Evolutionary conservation across 2,797 vertebrate genomes (phyloP).

Genomic region (Botia almorhae): DNA sequence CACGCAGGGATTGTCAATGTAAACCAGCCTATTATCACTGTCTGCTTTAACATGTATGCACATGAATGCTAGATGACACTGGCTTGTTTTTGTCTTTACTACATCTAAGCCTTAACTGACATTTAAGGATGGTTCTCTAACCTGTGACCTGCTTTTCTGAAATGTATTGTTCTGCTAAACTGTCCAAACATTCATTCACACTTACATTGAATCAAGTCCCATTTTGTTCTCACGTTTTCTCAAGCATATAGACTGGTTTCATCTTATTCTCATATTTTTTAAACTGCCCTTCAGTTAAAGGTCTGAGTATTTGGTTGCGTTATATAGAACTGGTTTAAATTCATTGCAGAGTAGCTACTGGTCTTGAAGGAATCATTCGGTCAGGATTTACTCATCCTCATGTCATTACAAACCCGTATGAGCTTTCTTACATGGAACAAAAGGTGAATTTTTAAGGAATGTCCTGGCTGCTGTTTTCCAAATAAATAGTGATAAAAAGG

Average conservation of each 20-base stretch:
- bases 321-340: not conserved
- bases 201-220: too few relatives aligned
- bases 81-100: conserved; percentile 3
- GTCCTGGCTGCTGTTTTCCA: not conserved
- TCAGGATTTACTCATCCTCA: not conserved
- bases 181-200: too few relatives aligned
- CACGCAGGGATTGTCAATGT: not conserved
- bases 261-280: not conserved
- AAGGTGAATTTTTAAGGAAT: not conserved
- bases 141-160: conserved; percentile 3
- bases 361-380: not conserved
- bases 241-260: not conserved
- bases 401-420: not conserved
- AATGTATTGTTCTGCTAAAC: not conserved
- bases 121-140: conserved; percentile 19
- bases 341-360: not conserved
- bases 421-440: not conserved
- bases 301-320: not conserved
- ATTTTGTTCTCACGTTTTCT: not conserved
- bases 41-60: not conserved
- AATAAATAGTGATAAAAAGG: not conserved
- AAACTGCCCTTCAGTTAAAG: not conserved
- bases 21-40: conserved; percentile 18
- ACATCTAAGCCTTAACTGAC: conserved; percentile 17
- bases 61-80: not conserved